Conservation (phyloP, 2,113 vertebrate species). For the Cebus imitator region DNA sequence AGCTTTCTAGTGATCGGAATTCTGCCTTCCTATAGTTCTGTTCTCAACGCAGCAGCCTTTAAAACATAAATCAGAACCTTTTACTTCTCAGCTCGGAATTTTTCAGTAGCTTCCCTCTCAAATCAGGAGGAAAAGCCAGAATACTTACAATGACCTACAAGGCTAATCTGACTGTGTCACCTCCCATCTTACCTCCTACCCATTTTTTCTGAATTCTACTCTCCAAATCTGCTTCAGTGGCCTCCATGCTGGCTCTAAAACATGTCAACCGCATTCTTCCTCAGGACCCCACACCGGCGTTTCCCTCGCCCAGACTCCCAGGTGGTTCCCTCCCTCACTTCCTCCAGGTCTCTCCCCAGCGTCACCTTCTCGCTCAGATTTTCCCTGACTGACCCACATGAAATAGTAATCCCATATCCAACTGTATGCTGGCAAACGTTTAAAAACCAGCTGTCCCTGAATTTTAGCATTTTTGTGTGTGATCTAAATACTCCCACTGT, state of each 20-base stretch:
- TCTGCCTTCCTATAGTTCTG: neutral
- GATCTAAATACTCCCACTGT: neutral
- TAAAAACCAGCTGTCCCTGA: neutral
- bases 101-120: neutral
- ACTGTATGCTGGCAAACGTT: neutral
- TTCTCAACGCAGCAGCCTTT: neutral
- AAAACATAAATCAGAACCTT: neutral
- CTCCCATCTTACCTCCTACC: neutral
- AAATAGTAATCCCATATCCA: neutral
- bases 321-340: neutral
- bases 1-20: neutral
- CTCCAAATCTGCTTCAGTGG: neutral
- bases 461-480: neutral
- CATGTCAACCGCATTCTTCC: neutral
- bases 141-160: neutral
- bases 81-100: neutral
- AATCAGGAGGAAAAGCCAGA: neutral
- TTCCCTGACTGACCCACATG: neutral
- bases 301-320: neutral
- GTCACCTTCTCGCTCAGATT: neutral
- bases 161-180: neutral
- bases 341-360: neutral
- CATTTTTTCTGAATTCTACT: neutral
- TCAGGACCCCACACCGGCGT: neutral
- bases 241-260: neutral